phyloP scores from a whole-genome alignment of 2,888 invertebrate genomes.

The Stenotaenia linearis region DNA sequence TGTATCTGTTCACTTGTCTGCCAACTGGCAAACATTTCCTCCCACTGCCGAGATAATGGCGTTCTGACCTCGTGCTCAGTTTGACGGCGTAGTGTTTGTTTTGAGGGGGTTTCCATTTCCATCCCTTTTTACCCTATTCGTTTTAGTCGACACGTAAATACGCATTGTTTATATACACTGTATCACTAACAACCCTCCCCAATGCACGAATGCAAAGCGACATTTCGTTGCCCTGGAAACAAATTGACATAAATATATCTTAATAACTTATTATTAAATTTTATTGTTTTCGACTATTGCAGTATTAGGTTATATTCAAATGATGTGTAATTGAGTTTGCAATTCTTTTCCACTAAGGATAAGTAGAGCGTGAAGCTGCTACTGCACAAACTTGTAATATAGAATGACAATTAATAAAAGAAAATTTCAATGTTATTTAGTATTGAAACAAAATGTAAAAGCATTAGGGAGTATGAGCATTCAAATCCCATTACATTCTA shows the following conservation, averaged over 20 bases:
- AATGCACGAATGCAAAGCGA: background rate
- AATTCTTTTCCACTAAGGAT: background rate
- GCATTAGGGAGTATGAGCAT: background rate
- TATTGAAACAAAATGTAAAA: too few relatives aligned
- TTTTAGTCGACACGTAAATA: too few relatives aligned
- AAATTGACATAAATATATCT: background rate
- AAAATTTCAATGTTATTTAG: too few relatives aligned
- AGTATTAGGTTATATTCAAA: background rate
- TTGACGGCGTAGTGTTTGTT: background rate
- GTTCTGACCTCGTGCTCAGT: background rate
- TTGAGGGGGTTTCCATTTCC: background rate
- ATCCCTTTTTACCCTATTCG: background rate
- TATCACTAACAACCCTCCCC: too few relatives aligned
- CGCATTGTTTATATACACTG: background rate
- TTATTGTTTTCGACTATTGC: background rate
- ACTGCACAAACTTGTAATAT: background rate
- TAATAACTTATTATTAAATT: too few relatives aligned
- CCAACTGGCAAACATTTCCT: background rate
- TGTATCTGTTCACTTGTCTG: conserved; percentile 4
- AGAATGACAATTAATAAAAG: too few relatives aligned
- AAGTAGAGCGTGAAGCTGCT: background rate
- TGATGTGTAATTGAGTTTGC: background rate
- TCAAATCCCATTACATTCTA: background rate
- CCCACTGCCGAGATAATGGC: background rate
- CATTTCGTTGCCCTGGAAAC: background rate